Evolutionary conservation across 2,113 vertebrate species (phyloP), one percentile per base, ranked within the genome.

Genomic region (Epinephelus moara): DNA sequence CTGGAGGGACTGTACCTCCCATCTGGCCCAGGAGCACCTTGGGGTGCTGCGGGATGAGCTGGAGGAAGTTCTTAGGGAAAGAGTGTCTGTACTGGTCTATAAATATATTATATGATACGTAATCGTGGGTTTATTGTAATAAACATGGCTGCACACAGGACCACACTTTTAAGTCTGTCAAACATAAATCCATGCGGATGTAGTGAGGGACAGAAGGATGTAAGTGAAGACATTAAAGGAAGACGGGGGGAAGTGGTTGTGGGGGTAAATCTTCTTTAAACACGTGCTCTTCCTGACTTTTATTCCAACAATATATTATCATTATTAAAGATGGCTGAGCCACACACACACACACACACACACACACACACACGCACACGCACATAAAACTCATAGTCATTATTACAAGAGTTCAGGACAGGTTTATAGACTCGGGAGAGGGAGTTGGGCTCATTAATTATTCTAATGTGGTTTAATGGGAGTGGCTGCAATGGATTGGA

Each of bases 361-460:
- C 74, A 78, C 72, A 67, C 69, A 60, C 45, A 70, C 77, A 63
- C 64, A 71, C 71, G n/a, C 40, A n/a, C 2, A 19, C 63, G 19
- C 70, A 73, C 81, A 85, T 82, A 90, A 81, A 92, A 71, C 62
- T 73, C 74, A 52, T 75, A 81, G 81, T 87, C 86, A 78, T 91
- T 82, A 89, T 82, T 85, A 82, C 82, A 87, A 89, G 86, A 85
- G 83, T 85, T 87, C 18, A 15, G 76, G 89, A 88, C 80, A 88
- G 90, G 79, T 92, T 94, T 93, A 91, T 91, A 84, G 88, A 94
- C 91, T 91, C 74, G 52, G 68, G 71, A 87, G 86, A 81, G 70
- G 80, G 81, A 89, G 88, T 91, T 64, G 45, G 87, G 42, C 89
- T 94, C 91, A 88, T 93, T 93, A 91, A 92, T 92, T 91, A 91